These are phyloP conservation scores for Drosophila guanche DNA, from an alignment of 1,140 invertebrate species.

Conservation along the genomic window DNA sequence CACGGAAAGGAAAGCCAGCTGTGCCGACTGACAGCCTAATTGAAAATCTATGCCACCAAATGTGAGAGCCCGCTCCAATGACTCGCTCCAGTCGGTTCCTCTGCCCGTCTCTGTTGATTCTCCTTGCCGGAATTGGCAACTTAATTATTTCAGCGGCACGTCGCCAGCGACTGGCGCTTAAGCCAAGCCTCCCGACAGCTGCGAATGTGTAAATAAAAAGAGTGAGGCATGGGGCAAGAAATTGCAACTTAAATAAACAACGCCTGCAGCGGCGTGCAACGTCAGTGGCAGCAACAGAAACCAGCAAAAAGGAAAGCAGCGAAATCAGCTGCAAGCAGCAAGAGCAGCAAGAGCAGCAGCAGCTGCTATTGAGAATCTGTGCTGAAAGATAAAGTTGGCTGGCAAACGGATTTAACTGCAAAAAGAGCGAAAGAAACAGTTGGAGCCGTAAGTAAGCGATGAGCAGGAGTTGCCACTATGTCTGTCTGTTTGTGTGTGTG, in stretches of 20 bases:
- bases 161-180: slow-evolving; percentile 57
- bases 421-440: slow-evolving; percentile 36
- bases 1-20: slow-evolving; percentile 43
- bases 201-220: slow-evolving; percentile 49
- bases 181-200: slow-evolving; percentile 71
- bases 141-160: slow-evolving; percentile 79
- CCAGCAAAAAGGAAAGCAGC: slow-evolving; percentile 2
- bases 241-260: slow-evolving; percentile 59
- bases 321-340: no score
- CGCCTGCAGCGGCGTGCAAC: slow-evolving; percentile 54
- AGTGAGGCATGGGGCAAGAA: slow-evolving; percentile 4
- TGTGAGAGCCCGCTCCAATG: slow-evolving; percentile 33
- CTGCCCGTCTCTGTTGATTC: slow-evolving; percentile 13
- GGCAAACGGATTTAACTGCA: slow-evolving; percentile 70
- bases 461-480: neutral
- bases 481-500: slow-evolving; percentile 5
- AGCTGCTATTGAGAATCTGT: slow-evolving; percentile 75
- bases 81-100: neutral
- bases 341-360: slow-evolving; percentile 28
- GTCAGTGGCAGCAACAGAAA: slow-evolving; percentile 17
- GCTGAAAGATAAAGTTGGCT: slow-evolving; percentile 72
- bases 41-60: slow-evolving; percentile 70
- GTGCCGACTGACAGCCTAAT: slow-evolving; percentile 50
- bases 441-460: slow-evolving; percentile 8
- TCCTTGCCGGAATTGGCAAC: slow-evolving; percentile 55